Conservation (phyloP, 2,113 vertebrate species). For the Synchiropus splendidus region DNA sequence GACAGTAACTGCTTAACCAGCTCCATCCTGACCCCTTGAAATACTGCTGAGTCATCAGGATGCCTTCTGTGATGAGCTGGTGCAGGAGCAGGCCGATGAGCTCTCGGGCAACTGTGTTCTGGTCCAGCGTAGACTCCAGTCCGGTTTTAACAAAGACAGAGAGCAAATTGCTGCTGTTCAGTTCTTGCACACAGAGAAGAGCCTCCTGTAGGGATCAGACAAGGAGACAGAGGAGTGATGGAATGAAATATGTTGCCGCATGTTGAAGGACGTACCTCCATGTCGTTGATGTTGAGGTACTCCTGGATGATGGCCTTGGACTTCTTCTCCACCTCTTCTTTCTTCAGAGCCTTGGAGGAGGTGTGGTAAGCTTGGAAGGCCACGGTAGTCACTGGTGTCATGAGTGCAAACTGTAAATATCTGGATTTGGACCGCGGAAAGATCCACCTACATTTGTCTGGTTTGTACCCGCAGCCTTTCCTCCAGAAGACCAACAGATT, state of each 20-base stretch:
- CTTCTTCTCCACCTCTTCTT: constrained; percentile 90
- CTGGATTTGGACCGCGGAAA: no score
- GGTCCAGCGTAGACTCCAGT: constrained; percentile 85
- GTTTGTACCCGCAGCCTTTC: no score
- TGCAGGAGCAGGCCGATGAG: constrained; percentile 81
- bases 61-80: constrained; percentile 72
- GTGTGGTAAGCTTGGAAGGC: constrained; percentile 55
- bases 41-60: constrained; percentile 77
- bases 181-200: constrained; percentile 84
- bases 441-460: no score
- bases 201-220: constrained; percentile 88
- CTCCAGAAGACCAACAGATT: no score
- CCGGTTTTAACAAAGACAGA: constrained; percentile 84
- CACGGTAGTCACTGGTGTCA: constrained; percentile 59
- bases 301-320: constrained; percentile 89
- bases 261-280: constrained; percentile 69
- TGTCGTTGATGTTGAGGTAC: constrained; percentile 90
- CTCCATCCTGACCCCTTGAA: constrained; percentile 77
- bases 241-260: background rate
- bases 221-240: background rate
- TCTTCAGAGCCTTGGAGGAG: constrained; percentile 60
- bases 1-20: no score
- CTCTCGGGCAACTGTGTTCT: constrained; percentile 82
- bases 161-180: constrained; percentile 75
- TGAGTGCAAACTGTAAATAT: no score